Conservation (phyloP, 1,140 invertebrate species). For the Aphidius ervi region DNA sequence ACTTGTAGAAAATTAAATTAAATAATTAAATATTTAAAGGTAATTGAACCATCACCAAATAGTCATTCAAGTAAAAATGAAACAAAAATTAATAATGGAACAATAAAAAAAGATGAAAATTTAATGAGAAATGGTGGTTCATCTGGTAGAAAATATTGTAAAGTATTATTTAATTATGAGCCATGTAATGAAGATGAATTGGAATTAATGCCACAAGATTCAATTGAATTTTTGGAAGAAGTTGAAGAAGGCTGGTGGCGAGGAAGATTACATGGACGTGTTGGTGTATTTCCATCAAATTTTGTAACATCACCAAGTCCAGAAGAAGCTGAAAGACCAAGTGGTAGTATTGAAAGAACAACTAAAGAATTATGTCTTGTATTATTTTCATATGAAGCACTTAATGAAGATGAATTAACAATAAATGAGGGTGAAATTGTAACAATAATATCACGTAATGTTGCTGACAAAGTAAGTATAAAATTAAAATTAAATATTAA, state of each 20-base stretch:
- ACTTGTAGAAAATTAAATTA: no score
- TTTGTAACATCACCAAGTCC: conserved; percentile 64
- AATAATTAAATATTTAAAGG: neutral
- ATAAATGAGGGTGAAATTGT: conserved; percentile 88
- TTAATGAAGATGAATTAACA: conserved; percentile 91
- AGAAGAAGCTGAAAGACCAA: conserved; percentile 32
- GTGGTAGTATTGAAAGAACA: conserved; percentile 25
- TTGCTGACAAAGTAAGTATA: conserved; percentile 70
- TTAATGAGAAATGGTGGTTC: conserved; percentile 43
- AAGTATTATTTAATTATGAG: conserved; percentile 85
- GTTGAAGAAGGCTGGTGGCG: conserved; percentile 90
- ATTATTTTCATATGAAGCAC: conserved; percentile 83
- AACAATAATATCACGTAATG: conserved; percentile 78
- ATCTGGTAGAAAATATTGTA: conserved; percentile 62
- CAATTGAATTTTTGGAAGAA: conserved; percentile 83
- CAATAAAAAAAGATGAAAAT: conserved; percentile 24
- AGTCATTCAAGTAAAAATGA: neutral
- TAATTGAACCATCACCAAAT: conserved; percentile 3
- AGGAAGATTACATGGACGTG: conserved; percentile 68
- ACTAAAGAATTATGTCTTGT: conserved; percentile 75
- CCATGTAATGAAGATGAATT: conserved; percentile 91
- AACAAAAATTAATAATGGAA: conserved; percentile 11
- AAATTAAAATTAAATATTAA: conserved; percentile 13
- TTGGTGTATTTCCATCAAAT: conserved; percentile 90
- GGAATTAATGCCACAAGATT: conserved; percentile 77